Conservation (phyloP, 2,888 invertebrate genomes). For the Lasioglossum oenotherae region DNA sequence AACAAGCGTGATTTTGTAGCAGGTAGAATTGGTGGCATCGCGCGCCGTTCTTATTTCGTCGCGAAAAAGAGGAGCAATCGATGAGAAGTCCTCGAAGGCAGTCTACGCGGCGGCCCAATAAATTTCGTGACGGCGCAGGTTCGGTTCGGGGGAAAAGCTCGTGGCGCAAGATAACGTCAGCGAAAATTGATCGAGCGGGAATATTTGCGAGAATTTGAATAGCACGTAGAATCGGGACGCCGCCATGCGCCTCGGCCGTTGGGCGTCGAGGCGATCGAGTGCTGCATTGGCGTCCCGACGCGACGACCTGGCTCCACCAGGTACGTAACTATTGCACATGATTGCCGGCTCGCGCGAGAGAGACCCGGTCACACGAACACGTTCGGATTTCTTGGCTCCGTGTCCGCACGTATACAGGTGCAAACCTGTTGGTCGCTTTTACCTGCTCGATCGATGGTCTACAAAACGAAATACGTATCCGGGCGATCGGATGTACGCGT, state of each 20-base stretch:
- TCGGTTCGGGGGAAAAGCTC: background rate
- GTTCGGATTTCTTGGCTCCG: slow-evolving; percentile 37
- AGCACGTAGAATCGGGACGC: background rate
- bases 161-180: background rate
- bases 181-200: background rate
- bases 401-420: slow-evolving; percentile 30
- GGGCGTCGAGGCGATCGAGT: slow-evolving; percentile 30
- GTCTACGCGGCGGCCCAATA: background rate
- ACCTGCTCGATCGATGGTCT: slow-evolving; percentile 57
- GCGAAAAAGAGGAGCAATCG: background rate
- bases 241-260: background rate
- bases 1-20: background rate
- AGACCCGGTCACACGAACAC: slow-evolving; percentile 20
- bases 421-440: slow-evolving; percentile 49
- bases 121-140: background rate
- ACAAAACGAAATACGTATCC: slow-evolving; percentile 44
- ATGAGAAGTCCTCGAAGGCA: background rate
- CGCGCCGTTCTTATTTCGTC: background rate
- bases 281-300: slow-evolving; percentile 58
- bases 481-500: slow-evolving; percentile 48
- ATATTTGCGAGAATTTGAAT: background rate
- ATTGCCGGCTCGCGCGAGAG: background rate
- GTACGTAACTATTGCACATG: slow-evolving; percentile 49
- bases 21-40: background rate
- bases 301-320: slow-evolving; percentile 54